A percentile compares a stretch with the other conserved stretches of the same genome.
phyloP scores from a whole-genome alignment of 2,888 invertebrate species.

The Phorcus lineatus region DNA sequence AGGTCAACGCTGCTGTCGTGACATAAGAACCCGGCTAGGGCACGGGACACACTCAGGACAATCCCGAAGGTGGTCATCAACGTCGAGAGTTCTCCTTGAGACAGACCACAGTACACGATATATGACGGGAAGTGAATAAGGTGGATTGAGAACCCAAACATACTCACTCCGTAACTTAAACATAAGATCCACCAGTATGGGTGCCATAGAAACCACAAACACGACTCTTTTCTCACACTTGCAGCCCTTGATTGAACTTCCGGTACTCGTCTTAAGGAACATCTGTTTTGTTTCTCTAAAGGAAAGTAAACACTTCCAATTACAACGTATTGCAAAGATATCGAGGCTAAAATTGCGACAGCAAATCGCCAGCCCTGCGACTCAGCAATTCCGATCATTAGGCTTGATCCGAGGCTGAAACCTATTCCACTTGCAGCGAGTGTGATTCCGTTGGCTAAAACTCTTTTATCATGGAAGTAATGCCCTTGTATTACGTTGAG shows the following conservation, averaged over 20 bases:
- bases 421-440: conserved; percentile 34
- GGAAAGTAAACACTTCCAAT: background rate
- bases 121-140: background rate
- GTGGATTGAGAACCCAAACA: background rate
- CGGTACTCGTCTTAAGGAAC: background rate
- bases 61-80: background rate
- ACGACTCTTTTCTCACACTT: background rate
- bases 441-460: conserved; percentile 37
- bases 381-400: conserved; percentile 34
- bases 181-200: conserved; percentile 8
- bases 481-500: conserved; percentile 31
- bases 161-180: background rate
- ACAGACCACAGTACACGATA: background rate
- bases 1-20: background rate
- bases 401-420: conserved; percentile 22
- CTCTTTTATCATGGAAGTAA: conserved; percentile 37
- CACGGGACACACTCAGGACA: background rate
- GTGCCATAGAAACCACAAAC: background rate
- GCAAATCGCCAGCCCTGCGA: background rate
- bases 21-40: background rate
- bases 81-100: background rate
- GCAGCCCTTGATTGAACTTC: background rate
- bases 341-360: background rate
- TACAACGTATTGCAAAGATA: background rate
- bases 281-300: background rate